These are phyloP conservation scores for Blomia tropicalis DNA, from an alignment of 2,888 invertebrate genomes.

Conservation along the genomic window DNA sequence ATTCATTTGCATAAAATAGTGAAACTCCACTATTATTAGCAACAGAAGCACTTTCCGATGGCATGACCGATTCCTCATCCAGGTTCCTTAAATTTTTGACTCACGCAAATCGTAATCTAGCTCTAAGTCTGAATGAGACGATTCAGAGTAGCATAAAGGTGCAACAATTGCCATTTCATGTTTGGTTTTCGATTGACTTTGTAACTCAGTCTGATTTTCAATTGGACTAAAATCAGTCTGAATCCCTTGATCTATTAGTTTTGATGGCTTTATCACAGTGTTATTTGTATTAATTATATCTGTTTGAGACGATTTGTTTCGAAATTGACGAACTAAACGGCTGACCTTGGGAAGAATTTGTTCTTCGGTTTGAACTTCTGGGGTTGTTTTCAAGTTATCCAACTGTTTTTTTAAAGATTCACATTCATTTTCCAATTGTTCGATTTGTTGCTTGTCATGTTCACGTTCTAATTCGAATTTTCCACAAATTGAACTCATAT, in stretches of 20 bases:
- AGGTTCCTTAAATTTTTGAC: too few species aligned
- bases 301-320: slow-evolving; percentile 1
- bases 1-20: slow-evolving; percentile 25
- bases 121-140: not conserved
- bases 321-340: too few species aligned
- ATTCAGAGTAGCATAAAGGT: not conserved
- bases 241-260: not conserved
- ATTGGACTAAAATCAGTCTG: not conserved
- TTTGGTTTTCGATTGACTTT: not conserved
- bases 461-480: slow-evolving; percentile 20
- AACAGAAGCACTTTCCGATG: not conserved
- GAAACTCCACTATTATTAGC: not conserved
- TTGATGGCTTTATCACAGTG: not conserved
- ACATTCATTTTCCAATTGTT: not conserved
- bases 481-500: slow-evolving; percentile 23
- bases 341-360: not conserved
- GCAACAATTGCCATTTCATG: not conserved
- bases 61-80: too few species aligned
- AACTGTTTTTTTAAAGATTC: not conserved
- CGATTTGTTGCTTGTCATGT: slow-evolving; percentile 13
- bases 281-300: not conserved
- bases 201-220: not conserved
- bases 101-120: not conserved
- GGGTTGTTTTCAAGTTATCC: not conserved
- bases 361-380: not conserved